Base-by-base conservation (phyloP, 2,888 invertebrate genomes). In the Limnephilus lunatus region DNA sequence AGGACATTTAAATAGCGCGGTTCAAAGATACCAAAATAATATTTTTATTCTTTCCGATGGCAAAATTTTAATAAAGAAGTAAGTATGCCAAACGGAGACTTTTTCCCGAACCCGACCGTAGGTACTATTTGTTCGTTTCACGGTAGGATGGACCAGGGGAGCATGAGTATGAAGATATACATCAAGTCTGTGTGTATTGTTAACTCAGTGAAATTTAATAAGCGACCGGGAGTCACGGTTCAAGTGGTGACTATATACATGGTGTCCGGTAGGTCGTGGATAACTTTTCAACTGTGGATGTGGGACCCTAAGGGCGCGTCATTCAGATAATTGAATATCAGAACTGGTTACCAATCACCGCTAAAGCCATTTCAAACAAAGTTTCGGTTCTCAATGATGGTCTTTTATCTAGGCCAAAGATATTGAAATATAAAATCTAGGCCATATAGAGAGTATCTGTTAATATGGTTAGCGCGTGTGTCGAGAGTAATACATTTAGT, bases 171-270 rank as follows among this genome's bases (percentile, higher is more conserved):
- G 11, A 83, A 83, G 25, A 35, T 32, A 32, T 35, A 2, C 83
- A 32, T 32, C 39, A 32, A 35, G 32, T 32, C 35, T 35, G 82
- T 83, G 83, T 83, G 32, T 39, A 39, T 39, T 83, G 83, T 32
- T 83, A 83, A 83, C 83, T 83, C 83, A 32, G 83, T 32, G 83
- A 83, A 83, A 35, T 83, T 31, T 83, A 83, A 83, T 83, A 83
- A 83, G 83, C 83, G 83, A 15, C 83, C 83, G 35, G 83, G 83
- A 83, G 83, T 83, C 83, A 83, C 39, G 83, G 83, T 83, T 83
- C 83, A 83, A 83, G 83, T 83, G 35, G 35, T 39, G 35, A 35
- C 1, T 68, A 68, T 7, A 3, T 48, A 14, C 48, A 48, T 14
- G 3, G 48, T 48, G 48, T 48, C 48, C 15, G 48, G 48, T 48